A percentile compares a stretch with the other conserved stretches of the same genome.
Evolutionary conservation across 1,140 invertebrate genomes (phyloP).

Genomic region (Gonatopus flavifemur): DNA sequence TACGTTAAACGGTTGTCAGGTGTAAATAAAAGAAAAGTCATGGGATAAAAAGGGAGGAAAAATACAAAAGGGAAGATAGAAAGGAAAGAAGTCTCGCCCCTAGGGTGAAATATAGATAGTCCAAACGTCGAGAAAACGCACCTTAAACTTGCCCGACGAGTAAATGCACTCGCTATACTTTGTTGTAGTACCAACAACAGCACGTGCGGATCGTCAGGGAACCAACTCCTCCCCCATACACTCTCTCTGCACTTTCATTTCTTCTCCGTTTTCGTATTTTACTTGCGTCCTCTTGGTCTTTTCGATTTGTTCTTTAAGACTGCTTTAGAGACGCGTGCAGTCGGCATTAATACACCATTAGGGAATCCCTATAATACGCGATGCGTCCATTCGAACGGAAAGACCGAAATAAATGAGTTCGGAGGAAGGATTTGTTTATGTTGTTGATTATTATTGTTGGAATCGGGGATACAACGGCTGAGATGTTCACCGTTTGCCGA

Average conservation of each 20-base stretch:
- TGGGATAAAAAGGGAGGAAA: too few relatives aligned
- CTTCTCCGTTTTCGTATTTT: background rate
- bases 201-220: constrained; percentile 27
- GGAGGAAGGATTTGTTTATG: too few relatives aligned
- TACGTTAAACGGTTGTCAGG: too few relatives aligned
- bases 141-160: constrained; percentile 7
- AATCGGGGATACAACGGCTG: too few relatives aligned
- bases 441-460: too few relatives aligned
- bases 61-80: background rate
- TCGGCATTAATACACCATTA: constrained; percentile 34
- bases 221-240: background rate
- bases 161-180: constrained; percentile 25
- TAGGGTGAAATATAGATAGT: constrained; percentile 2
- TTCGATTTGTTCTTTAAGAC: constrained; percentile 1
- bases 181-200: constrained; percentile 15
- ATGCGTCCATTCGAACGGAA: background rate
- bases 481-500: too few relatives aligned
- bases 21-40: too few relatives aligned
- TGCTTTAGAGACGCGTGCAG: constrained; percentile 18
- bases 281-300: background rate
- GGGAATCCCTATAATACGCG: background rate
- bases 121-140: constrained; percentile 1
- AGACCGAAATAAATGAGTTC: constrained; percentile 3
- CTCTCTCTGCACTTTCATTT: background rate
- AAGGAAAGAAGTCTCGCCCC: background rate